Evolutionary conservation across 2,888 invertebrate species (phyloP), one percentile per base, ranked within the genome.

Genomic region (Cephus sareptanus): DNA sequence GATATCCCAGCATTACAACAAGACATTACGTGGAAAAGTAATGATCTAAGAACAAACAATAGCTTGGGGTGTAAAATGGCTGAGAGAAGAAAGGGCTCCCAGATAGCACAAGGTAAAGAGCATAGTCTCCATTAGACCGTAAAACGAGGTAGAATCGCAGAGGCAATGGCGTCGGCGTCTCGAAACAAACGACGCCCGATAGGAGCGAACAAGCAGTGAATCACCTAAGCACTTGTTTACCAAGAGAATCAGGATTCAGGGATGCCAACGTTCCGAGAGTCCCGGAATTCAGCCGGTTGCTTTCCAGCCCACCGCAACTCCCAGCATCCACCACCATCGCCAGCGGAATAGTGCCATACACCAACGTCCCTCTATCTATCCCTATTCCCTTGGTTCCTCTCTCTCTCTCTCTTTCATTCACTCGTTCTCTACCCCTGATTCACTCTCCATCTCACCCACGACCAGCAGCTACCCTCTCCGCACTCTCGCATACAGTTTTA

Each of bases 161-260:
- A 85, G 84, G 87, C 88, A 86, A 89, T 89, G 89, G 89, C 89
- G 83, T 85, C 82, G 83, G 81, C 83, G 89, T 89, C 89, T 87
- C 85, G 88, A 90, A 90, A 90, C 88, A 90, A 90, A 90, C 89
- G 90, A 88, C 87, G 87, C 86, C 86, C 87, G 89, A 90, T 87
- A 89, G 88, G 85, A 90, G 87, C 86, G 90, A 89, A 89, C 89
- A 89, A 90, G 90, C 90, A 90, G 90, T 90, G 90, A 90, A 90
- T 90, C 90, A 90, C 90, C 90, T 89, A 86, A 90, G 89, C 90
- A 88, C 89, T 90, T 90, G 90, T 90, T 90, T 90, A 90, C 90
- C 89, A 86, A 90, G 88, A 85, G 89, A 90, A 90, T 90, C 90
- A 90, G 88, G 87, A 90, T 90, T 89, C 90, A 88, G 86, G 87